Base-by-base conservation (phyloP, 1,140 invertebrate species). In the Pseudomyrmex dendroicus region DNA sequence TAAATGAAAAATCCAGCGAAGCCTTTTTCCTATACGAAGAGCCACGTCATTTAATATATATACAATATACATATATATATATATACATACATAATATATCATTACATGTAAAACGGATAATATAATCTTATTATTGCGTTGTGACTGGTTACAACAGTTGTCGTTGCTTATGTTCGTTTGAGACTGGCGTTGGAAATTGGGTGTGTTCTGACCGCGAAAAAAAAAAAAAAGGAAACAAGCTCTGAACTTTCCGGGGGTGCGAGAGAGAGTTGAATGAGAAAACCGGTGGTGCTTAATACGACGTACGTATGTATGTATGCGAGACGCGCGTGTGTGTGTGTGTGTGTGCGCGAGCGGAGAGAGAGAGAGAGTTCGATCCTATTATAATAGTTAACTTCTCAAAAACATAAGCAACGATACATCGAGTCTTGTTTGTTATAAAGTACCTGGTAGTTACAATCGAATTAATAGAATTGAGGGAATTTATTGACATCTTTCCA, bases 371-470 rank as follows among this genome's bases (percentile, higher is more conserved):
- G 35, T 35, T 35, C 35, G 35, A 5, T 35, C 35, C 35, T 35
- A 44, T 0, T 10, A 13, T 46, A 9, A 13, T 46, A 9, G 25
- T 25, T 25, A 25, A 66, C n/a, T 77, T 66, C 67, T 77, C 15
- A 44, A 8, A 44, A 77, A 20, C 73, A 67, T 67, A 54, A 66
- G 64, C 13, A 54, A 77, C 44, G 62, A 67, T 13, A 12, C 20
- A 35, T 48, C 35, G 17, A 13, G n/a, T 20, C 78, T 90, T 91
- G 86, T 89, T 89, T 92, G 86, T 91, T 92, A 93, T 91, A 88
- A 92, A 91, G 92, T 93, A 93, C 92, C 92, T 93, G 92, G 92
- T 92, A 93, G 92, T 92, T 84, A 89, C 90, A 90, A 91, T 92
- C 87, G 90, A 89, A 84, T 90, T 88, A 88, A 86, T 85, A 88